Conservation (phyloP, 2,888 invertebrate species). For the Lamellibrachia satsuma region DNA sequence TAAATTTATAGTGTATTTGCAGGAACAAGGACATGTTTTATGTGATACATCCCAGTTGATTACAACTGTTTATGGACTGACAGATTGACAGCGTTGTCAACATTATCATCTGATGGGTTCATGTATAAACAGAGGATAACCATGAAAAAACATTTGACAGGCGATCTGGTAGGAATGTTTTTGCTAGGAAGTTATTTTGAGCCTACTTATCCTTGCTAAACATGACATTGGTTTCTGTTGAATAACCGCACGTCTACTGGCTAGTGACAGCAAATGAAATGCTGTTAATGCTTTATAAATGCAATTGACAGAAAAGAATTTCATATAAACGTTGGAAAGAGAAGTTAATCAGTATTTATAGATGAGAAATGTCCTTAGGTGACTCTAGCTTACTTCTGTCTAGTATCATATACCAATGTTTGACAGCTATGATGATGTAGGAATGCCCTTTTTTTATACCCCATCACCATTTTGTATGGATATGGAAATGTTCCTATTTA, state of each 20-base stretch:
- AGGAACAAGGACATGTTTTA: background rate
- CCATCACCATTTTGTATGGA: background rate
- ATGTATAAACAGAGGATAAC: background rate
- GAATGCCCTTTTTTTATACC: background rate
- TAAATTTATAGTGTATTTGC: background rate
- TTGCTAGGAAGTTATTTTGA: background rate
- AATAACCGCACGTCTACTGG: background rate
- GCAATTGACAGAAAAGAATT: background rate
- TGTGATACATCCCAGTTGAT: background rate
- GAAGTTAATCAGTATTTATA: background rate
- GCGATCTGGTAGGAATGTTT: background rate
- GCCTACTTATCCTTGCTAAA: slow-evolving; percentile 1
- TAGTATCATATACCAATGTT: background rate
- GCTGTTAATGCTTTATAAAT: background rate
- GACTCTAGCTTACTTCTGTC: background rate
- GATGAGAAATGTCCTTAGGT: background rate
- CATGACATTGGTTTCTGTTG: background rate
- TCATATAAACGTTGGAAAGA: background rate
- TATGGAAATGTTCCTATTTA: background rate
- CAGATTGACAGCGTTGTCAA: background rate
- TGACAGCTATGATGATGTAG: background rate
- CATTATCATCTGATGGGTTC: background rate
- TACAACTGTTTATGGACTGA: background rate
- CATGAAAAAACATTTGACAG: background rate
- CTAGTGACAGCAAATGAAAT: background rate